phyloP scores from a whole-genome alignment of 2,113 vertebrate species.

The Gallinago media region DNA sequence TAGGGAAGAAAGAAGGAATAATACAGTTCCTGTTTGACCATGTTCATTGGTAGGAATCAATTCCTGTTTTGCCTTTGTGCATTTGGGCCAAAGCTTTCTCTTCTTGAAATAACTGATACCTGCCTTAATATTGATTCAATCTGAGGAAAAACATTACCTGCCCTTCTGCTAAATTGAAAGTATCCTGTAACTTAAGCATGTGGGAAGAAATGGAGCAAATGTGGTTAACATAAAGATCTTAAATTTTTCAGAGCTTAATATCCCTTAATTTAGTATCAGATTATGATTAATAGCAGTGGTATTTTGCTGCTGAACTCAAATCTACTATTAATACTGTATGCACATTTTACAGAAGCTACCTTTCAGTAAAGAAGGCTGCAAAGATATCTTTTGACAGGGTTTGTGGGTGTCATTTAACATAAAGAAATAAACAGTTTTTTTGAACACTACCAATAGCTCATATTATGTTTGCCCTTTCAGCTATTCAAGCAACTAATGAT shows the following conservation, averaged over 20 bases:
- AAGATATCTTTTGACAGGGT: neutral
- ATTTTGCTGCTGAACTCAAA: conserved; percentile 21
- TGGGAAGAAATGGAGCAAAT: neutral
- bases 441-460: neutral
- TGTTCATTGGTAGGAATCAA: neutral
- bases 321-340: neutral
- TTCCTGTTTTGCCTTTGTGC: neutral
- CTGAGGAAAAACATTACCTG: neutral
- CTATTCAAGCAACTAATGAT: neutral
- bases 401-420: neutral
- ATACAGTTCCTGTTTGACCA: neutral
- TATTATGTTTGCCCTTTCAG: conserved; percentile 3
- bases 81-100: neutral
- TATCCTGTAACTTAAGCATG: neutral
- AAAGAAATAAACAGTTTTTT: neutral
- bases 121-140: neutral
- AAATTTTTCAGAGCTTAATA: neutral
- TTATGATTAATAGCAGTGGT: neutral
- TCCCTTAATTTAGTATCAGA: neutral
- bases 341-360: neutral
- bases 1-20: neutral
- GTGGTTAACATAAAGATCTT: neutral
- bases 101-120: neutral
- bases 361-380: neutral
- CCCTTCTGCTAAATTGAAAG: neutral